Evolutionary conservation across 2,797 vertebrate genomes (phyloP).

Genomic region (Anniella stebbinsi): DNA sequence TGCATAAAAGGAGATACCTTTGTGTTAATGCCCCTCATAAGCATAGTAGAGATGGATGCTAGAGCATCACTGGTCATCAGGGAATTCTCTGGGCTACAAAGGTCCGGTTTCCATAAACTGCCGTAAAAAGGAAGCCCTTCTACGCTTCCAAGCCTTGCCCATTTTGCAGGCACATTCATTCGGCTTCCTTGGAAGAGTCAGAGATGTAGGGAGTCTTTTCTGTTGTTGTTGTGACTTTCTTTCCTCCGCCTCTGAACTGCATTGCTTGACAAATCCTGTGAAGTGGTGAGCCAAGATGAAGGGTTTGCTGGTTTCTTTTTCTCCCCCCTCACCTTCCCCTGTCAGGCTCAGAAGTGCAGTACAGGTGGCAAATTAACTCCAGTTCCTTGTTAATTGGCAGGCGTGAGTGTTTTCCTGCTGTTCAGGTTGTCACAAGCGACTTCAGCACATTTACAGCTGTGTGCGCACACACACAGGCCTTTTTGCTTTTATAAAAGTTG

Average conservation of each 20-base stretch:
- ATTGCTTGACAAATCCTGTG: background rate
- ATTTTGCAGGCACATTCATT: background rate
- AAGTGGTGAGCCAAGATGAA: constrained; percentile 56
- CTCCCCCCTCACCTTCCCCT: constrained; percentile 45
- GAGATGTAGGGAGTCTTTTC: background rate
- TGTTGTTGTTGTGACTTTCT: background rate
- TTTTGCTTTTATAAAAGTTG: constrained; percentile 55
- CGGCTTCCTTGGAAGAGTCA: background rate
- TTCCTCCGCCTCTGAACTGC: background rate
- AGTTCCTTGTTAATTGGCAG: constrained; percentile 76
- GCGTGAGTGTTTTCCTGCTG: constrained; percentile 73
- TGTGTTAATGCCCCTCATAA: background rate
- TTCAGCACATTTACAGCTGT: constrained; percentile 64
- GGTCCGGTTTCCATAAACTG: background rate
- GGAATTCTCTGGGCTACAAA: background rate
- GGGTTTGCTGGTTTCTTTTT: constrained; percentile 1
- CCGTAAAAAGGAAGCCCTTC: background rate
- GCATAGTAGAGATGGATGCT: background rate
- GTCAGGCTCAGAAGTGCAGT: constrained; percentile 73
- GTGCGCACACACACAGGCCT: constrained; percentile 13
- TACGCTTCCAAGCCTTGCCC: background rate
- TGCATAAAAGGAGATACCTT: background rate
- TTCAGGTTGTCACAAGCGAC: constrained; percentile 72
- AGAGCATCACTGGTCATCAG: background rate
- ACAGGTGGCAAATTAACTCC: constrained; percentile 78